A percentile compares a stretch with the other conserved stretches of the same genome.
Conservation (phyloP, 2,797 vertebrate species). For the Xerus rutilus region DNA sequence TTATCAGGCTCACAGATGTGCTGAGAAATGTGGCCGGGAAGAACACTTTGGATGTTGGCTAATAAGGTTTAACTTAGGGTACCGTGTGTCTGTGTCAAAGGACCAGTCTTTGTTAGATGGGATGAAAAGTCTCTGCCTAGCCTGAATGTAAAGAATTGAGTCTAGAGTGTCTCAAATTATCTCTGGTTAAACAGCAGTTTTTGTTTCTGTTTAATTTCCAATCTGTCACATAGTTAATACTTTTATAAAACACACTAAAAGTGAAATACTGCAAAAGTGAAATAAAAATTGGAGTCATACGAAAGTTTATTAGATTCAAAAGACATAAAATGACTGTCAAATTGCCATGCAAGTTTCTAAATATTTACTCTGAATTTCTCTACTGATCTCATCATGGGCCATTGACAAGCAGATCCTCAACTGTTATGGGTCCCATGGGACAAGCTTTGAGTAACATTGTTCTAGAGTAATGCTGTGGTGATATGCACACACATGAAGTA, state of each 20-base stretch:
- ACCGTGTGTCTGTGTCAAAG: not conserved
- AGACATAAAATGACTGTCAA: not conserved
- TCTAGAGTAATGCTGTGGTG: not conserved
- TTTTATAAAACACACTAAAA: constrained; percentile 52
- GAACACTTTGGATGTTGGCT: not conserved
- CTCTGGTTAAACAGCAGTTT: not conserved
- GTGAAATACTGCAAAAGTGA: constrained; percentile 27
- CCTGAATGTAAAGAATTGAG: not conserved
- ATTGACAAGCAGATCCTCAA: not conserved
- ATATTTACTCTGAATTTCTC: not conserved
- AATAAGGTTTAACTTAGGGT: not conserved
- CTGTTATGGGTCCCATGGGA: not conserved
- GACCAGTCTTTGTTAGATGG: not conserved
- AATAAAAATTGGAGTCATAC: not conserved
- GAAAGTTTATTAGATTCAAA: not conserved
- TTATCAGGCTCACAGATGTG: not conserved
- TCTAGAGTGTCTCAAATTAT: not conserved
- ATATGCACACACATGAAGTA: not conserved
- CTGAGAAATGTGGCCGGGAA: not conserved
- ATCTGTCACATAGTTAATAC: not conserved
- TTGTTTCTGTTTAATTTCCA: constrained; percentile 24
- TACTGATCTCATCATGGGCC: not conserved
- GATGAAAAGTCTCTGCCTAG: not conserved
- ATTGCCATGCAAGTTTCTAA: constrained; percentile 46
- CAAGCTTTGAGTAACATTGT: not conserved